Base-by-base conservation (phyloP, 1,140 invertebrate species). In the Ips typographus region DNA sequence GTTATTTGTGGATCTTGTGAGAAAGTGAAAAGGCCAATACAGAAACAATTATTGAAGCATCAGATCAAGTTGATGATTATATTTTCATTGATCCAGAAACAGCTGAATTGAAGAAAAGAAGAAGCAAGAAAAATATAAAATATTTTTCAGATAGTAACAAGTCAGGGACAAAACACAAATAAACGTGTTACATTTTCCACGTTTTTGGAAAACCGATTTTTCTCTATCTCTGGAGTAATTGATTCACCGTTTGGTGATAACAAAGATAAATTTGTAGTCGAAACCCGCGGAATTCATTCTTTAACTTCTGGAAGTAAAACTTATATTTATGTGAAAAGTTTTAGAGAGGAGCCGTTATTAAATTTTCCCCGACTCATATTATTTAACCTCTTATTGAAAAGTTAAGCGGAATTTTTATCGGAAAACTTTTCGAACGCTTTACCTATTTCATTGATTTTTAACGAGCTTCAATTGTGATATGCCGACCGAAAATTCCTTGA, bases 331-430 rank as follows among this genome's bases (percentile, higher is more conserved):
- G 61, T 39, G 61, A 63, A 63, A 63, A 63, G 36, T 63, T 63
- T 63, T 36, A 36, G 40, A 52, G 61, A 63, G 40, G 61, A 63
- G 49, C 49, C 61, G 61, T 63, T 63, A 63, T 63, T 51, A 63
- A 63, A 63, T 63, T 63, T 63, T 36, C 58, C 44, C 61, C 8
- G 43, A 63, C 40, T 51, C 61, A 63, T 63, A 63, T 63, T 63
- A 63, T 63, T 63, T 63, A 63, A 63, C 49, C 61, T 63, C 61
- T 63, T 63, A 63, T 63, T 63, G 61, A 63, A 63, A 63, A 63
- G 61, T 63, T 63, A 63, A 63, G 61, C 53, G 61, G 61, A 63
- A 63, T 63, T 63, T 63, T 63, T 63, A 63, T 63, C 61, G 61
- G 5, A n/a, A 52, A 63, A 63, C 22, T 63, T 63, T 8, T n/a